Base-by-base conservation (phyloP, 2,113 vertebrate species). In the Chaetorhynchus papuensis region DNA sequence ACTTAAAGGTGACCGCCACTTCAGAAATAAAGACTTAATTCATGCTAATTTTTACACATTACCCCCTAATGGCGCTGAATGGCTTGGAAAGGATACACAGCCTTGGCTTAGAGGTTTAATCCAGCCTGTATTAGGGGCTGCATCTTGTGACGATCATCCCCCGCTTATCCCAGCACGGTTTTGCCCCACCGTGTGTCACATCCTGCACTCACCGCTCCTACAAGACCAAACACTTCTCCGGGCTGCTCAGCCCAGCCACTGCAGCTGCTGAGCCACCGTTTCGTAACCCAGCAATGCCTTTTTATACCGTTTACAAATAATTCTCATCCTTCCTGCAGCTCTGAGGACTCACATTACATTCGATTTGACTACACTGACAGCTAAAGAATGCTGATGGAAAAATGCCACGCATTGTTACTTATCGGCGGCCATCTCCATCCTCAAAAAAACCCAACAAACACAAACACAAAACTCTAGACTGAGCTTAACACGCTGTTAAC, bases 291-390 rank as follows among this genome's bases (percentile, higher is more conserved):
- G 28, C 66, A 5, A 11, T 3, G 54, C 1, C 17, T 10, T 45
- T 83, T 69, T 4, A 16, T 1, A 13, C 2, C 41, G 1, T 17
- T 72, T n/a, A 28, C 28, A 53, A 49, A 26, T 2, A 44, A 41
- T 5, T 3, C 18, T 12, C 79, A 9, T 6, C 77, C 15, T 7
- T 68, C 70, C 85, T 1, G 37, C 63, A 4, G 50, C 79, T 39
- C 33, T 0, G 3, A 13, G 20, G 0, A 0, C 79, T n/a, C 94
- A 0, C 22, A 1, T 22, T 13, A 12, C 57, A 13, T 4, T 52
- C 8, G 4, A 16, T 21, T 37, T 52, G 11, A 9, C 50, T 21
- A 3, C 52, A 5, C 14, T 7, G 72, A 49, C 72, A n/a, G 7
- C 82, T 14, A 19, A 41, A 63, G 16, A 50, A 39, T 0, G 33